Base-by-base conservation (phyloP, 2,113 vertebrate genomes). In the Prunella fulvescens region DNA sequence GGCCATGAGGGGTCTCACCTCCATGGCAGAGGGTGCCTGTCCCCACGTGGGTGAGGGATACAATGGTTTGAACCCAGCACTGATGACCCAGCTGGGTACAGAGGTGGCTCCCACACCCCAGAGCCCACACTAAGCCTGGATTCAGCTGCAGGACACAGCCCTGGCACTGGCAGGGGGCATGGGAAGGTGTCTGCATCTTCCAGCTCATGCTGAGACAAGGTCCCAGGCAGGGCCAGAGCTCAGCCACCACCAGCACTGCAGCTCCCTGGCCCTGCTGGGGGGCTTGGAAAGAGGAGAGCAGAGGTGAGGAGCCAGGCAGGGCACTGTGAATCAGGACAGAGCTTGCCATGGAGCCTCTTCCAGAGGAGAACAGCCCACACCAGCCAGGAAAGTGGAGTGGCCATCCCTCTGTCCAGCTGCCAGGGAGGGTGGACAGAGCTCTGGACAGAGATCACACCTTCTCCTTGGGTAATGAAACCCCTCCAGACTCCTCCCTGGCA, bases 11-110 rank as follows among this genome's bases (percentile, higher is more conserved):
- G 18, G 3, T 12, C 28, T 67, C 71, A 31, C 4, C 4, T 5
- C 16, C 0, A 0, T 24, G 22, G 2, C 31, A 25, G 31, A 23
- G 24, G 5, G 20, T 67, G 33, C 10, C 40, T 0, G 0, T 40
- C 12, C 50, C 65, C 35, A 12, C 0, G 2, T 7, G 23, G 14
- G 7, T 54, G 66, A 58, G 39, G 23, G 19, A 28, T 10, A 17
- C 0, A 0, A 11, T 4, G 20, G 50, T 37, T n/a, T 51, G 71
- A 83, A 53, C 29, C 12, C 77, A 35, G 5, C 40, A 3, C 17
- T 31, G 65, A 23, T 40, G 70, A 42, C 20, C 48, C 69, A 45
- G n/a, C 26, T 23, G 13, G 31, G 12, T 26, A n/a, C 60, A 66
- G 56, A 16, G 24, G 24, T 54, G 14, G 19, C 23, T 60, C 7